These are phyloP conservation scores for Dromiciops gliroides DNA, from an alignment of 2,113 vertebrate genomes.

Conservation along the genomic window DNA sequence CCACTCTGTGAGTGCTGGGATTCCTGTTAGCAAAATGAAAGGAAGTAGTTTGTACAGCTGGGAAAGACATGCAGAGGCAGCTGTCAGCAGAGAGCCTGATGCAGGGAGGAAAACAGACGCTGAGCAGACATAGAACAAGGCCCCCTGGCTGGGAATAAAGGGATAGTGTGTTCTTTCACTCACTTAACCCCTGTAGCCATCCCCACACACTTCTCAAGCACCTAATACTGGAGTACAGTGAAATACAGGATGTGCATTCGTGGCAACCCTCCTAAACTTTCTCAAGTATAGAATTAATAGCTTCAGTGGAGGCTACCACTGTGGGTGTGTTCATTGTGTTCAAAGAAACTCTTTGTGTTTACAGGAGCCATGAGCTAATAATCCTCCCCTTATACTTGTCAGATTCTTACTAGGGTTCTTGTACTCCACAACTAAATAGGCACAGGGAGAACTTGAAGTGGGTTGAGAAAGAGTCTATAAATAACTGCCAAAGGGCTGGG, in stretches of 20 bases:
- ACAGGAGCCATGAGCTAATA: not conserved
- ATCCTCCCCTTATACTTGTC: not conserved
- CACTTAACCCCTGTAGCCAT: not conserved
- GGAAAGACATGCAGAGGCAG: not conserved
- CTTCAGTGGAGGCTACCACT: constrained; percentile 4
- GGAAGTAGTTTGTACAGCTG: not conserved
- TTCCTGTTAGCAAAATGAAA: constrained; percentile 11
- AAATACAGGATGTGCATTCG: not conserved
- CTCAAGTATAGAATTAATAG: constrained; percentile 1
- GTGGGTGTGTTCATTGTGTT: not conserved
- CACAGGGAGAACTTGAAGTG: constrained; percentile 28
- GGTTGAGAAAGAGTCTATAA: constrained; percentile 14
- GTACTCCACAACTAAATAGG: constrained; percentile 17
- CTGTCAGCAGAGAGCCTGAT: not conserved
- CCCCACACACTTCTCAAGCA: not conserved
- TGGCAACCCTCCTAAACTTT: not conserved
- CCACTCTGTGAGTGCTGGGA: not conserved
- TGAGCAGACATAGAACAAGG: not conserved
- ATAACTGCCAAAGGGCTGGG: not conserved
- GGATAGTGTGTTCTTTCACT: not conserved
- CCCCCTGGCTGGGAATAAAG: not conserved
- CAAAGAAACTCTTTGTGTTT: not conserved
- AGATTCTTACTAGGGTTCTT: constrained; percentile 2
- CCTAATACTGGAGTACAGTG: accelerated
- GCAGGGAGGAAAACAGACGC: not conserved